These are phyloP conservation scores for Gobionotothen gibberifrons DNA, from an alignment of 2,797 vertebrate genomes.

Conservation along the genomic window DNA sequence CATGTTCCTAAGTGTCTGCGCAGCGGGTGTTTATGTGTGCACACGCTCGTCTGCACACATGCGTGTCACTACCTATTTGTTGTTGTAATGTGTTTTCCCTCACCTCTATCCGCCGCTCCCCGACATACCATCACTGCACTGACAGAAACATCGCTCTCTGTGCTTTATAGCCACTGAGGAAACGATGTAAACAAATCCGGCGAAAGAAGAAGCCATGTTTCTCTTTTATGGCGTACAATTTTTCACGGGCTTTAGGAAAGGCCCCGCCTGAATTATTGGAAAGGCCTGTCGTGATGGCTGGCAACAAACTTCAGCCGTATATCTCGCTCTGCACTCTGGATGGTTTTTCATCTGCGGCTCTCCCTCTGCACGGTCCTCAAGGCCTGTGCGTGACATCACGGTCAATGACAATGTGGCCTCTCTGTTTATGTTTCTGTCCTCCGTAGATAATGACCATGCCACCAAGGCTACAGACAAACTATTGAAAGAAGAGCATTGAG, in stretches of 20 bases:
- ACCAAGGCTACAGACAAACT: constrained; percentile 46
- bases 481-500: constrained; percentile 36
- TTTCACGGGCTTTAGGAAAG: constrained; percentile 47
- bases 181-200: constrained; percentile 68
- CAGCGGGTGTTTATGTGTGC: constrained; percentile 26
- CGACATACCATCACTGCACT: constrained; percentile 47
- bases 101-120: constrained; percentile 32
- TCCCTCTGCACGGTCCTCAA: constrained; percentile 37
- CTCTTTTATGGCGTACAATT: constrained; percentile 56
- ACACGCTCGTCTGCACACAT: constrained; percentile 33
- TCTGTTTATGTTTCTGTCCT: constrained; percentile 67
- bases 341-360: constrained; percentile 49
- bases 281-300: constrained; percentile 2
- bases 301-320: constrained; percentile 52
- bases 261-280: constrained; percentile 53
- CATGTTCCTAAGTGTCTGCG: constrained; percentile 13
- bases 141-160: constrained; percentile 59
- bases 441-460: constrained; percentile 51
- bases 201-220: constrained; percentile 59
- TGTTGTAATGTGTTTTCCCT: constrained; percentile 51
- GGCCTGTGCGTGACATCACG: constrained; percentile 49
- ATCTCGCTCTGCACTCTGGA: constrained; percentile 27
- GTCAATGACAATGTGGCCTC: constrained; percentile 65
- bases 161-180: constrained; percentile 58
- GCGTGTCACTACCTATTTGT: constrained; percentile 68